These are phyloP conservation scores for Naja naja DNA, from an alignment of 2,113 vertebrate genomes.

Conservation along the genomic window DNA sequence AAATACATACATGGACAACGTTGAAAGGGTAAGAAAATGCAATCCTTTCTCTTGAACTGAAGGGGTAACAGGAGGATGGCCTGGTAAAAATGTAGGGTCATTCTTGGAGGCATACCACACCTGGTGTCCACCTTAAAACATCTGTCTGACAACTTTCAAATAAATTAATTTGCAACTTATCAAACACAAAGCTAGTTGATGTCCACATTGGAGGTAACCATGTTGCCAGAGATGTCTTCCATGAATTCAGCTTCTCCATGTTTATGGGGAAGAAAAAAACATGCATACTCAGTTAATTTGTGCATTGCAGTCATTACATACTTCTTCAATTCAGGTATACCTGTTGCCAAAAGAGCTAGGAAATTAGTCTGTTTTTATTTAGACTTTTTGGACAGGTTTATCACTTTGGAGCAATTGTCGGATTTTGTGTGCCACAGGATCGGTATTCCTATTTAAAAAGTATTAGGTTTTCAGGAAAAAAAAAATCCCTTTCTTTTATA, in stretches of 20 bases:
- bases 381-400: neutral
- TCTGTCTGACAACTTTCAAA: neutral
- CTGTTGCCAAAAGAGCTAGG: neutral
- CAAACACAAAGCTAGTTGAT: too few relatives aligned
- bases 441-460: conserved; percentile 22
- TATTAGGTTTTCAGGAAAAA: conserved; percentile 26
- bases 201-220: too few relatives aligned
- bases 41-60: neutral
- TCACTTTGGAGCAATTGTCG: conserved; percentile 5
- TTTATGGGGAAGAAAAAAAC: neutral
- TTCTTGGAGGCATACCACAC: neutral
- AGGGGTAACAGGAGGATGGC: neutral
- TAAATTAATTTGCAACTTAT: neutral
- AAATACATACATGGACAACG: neutral
- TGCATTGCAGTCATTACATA: neutral
- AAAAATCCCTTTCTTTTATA: conserved; percentile 7
- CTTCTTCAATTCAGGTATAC: neutral
- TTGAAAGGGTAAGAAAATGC: neutral
- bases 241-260: neutral
- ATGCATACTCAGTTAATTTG: neutral
- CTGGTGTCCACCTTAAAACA: neutral
- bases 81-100: neutral
- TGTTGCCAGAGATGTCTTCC: too few relatives aligned
- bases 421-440: conserved; percentile 21
- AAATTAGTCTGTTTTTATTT: neutral